Base-by-base conservation (phyloP, 1,140 invertebrate species). In the Atta texana region DNA sequence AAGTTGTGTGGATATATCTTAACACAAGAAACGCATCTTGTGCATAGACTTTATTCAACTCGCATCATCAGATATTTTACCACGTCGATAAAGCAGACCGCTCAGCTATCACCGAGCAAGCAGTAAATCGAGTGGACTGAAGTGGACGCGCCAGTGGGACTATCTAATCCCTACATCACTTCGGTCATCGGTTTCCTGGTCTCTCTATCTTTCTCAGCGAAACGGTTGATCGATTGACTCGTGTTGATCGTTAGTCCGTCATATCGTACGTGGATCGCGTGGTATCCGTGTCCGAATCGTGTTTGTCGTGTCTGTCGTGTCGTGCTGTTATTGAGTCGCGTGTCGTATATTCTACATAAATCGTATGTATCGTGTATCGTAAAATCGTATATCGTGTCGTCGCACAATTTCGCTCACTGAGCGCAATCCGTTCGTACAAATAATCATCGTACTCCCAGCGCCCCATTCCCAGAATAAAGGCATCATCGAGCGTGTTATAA, bases 61-160 rank as follows among this genome's bases (percentile, higher is more conserved):
- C 12, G 7, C 18, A 55, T 21, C 55, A 7, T 21, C 31, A 44
- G 39, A 12, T 28, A 21, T n/a, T 4, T 31, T 7, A 44, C 31
- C 49, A 57, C 64, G 64, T 81, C 77, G 64, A 44, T 81, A 81
- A 81, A 31, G 49, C 31, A 81, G 77, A 55, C 10, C 49, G 51
- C 49, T 81, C 64, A 81, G 49, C 49, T 31, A 71, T 69, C 61
- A 28, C 2, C 28, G 63, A 55, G 14, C 63, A 14, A 80, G 16
- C 21, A 81, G 49, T 28, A 18, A 78, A 44, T 66, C 64, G 16
- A 78, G 61, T 66, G 49, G 49, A 81, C 77, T 66, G 49, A 8
- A 78, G 44, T 66, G 49, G 77, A 81, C 77, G 77, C 77, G 64
- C 64, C 31, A 81, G 77, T 80, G 61, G 61, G 59, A 3, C 28